Conservation (phyloP, 2,888 invertebrate genomes). For the Drosophila infuscata region DNA sequence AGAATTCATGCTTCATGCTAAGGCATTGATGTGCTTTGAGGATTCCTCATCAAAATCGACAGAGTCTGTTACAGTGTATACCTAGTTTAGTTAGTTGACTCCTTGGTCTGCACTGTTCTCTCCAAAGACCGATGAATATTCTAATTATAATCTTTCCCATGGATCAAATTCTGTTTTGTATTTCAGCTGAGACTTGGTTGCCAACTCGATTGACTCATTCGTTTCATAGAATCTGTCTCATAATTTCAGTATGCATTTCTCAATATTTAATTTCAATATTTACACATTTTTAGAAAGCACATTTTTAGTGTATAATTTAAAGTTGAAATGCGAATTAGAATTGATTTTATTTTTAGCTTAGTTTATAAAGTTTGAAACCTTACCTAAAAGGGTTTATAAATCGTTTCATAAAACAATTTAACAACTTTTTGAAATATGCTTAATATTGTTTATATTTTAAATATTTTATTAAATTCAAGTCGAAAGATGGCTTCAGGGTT, state of each 20-base stretch:
- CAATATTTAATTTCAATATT: neutral
- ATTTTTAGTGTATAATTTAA: accelerated
- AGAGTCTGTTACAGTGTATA: neutral
- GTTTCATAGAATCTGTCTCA: neutral
- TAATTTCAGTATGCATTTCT: neutral
- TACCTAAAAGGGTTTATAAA: too few species aligned
- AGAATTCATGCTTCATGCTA: neutral
- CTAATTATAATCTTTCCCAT: neutral
- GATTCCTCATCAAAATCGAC: neutral
- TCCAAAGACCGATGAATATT: neutral
- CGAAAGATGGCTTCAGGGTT: too few species aligned
- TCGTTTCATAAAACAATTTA: too few species aligned
- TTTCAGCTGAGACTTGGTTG: neutral
- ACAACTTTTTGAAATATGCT: too few species aligned
- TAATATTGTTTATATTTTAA: too few species aligned
- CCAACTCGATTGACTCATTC: neutral
- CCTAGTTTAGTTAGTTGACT: neutral
- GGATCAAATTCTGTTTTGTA: neutral
- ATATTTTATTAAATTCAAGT: too few species aligned
- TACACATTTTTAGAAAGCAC: neutral
- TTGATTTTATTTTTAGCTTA: neutral
- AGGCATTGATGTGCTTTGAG: neutral
- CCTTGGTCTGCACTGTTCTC: neutral
- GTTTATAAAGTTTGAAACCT: too few species aligned
- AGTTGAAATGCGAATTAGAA: neutral